Evolutionary conservation across 1,140 invertebrate species (phyloP).

Genomic region (Pentalonia nigronervosa): DNA sequence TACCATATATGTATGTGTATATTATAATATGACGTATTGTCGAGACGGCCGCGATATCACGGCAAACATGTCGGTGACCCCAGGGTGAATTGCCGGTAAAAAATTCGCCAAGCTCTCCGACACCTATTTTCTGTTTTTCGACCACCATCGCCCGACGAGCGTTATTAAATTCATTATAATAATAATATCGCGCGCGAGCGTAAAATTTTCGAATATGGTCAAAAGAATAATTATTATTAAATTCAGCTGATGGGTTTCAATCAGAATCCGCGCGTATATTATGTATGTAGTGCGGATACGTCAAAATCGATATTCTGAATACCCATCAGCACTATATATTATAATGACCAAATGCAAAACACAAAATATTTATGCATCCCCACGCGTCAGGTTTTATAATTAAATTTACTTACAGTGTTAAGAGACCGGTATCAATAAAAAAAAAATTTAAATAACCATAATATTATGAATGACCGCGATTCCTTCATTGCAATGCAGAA

Average conservation of each 20-base stretch:
- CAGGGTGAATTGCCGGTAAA: not conserved
- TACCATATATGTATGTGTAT: not conserved
- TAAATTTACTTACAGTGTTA: not conserved
- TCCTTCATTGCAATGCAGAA: not conserved
- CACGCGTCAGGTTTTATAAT: not conserved
- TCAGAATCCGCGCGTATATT: not conserved
- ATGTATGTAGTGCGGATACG: too few relatives aligned
- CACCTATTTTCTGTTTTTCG: not conserved
- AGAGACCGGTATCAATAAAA: not conserved
- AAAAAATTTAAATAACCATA: not conserved
- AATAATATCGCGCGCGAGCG: not conserved
- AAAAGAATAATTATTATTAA: not conserved
- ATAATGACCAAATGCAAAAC: not conserved
- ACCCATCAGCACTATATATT: not conserved
- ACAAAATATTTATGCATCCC: not conserved
- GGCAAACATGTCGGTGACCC: not conserved
- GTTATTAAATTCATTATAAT: not conserved
- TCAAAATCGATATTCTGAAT: not conserved
- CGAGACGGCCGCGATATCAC: not conserved
- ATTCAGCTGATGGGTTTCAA: not conserved
- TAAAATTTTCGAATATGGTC: not conserved
- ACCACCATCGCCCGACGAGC: too few relatives aligned
- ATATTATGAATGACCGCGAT: not conserved
- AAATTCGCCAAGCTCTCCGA: not conserved
- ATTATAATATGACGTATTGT: not conserved